Evolutionary conservation across 2,113 vertebrate genomes (phyloP).

Genomic region (Seriola dumerili): DNA sequence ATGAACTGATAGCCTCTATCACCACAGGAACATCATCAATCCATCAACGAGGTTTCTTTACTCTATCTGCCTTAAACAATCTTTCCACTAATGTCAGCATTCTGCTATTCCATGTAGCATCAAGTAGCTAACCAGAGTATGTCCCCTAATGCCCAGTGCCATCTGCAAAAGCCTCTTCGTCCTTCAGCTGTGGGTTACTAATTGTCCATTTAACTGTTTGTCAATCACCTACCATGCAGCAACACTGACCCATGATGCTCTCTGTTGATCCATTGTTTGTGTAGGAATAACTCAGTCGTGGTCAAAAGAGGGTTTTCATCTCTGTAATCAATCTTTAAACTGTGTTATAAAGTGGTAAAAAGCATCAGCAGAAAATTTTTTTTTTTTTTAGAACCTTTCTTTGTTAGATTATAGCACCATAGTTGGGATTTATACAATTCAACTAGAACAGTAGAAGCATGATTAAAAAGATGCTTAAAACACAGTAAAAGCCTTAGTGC

Average conservation of each 20-base stretch:
- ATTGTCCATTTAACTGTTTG: slow-evolving; percentile 41
- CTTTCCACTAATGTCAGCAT: not conserved
- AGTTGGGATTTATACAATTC: not conserved
- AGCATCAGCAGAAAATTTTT: not conserved
- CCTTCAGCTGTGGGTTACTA: slow-evolving; percentile 50
- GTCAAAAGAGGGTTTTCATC: not conserved
- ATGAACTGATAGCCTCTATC: slow-evolving; percentile 8
- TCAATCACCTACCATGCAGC: slow-evolving; percentile 44
- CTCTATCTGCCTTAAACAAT: slow-evolving; percentile 7
- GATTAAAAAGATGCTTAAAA: not conserved
- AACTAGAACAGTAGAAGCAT: not conserved
- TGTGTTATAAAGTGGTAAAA: not conserved
- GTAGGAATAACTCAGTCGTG: not conserved
- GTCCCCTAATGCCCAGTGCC: slow-evolving; percentile 53
- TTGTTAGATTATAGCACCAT: not conserved
- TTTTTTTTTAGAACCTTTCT: not conserved
- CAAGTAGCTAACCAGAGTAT: slow-evolving; percentile 12
- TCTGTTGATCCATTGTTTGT: not conserved
- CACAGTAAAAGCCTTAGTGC: not conserved
- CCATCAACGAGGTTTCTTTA: slow-evolving; percentile 7
- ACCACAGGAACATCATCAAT: slow-evolving; percentile 8
- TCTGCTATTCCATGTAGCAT: slow-evolving; percentile 5
- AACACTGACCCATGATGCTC: slow-evolving; percentile 29
- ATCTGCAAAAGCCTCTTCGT: slow-evolving; percentile 66
- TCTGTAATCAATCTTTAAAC: not conserved